Evolutionary conservation across 2,797 vertebrate species (phyloP), one percentile per base, ranked within the genome.

Genomic region (Gymnodraco acuticeps): DNA sequence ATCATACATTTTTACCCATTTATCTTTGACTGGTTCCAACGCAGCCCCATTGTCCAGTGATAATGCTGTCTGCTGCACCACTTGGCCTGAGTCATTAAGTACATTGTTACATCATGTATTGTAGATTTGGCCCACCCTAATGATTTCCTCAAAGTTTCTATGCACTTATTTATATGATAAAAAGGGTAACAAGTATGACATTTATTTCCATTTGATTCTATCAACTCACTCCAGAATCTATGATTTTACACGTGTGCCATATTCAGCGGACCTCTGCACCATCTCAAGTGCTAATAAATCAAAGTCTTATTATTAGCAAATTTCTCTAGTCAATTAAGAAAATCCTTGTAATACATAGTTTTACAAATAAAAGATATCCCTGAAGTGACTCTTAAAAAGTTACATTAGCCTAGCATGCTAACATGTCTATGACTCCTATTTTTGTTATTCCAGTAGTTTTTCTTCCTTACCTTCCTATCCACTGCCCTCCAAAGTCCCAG

Each of bases 401-500:
- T 47, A 47, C 5, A 43, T 43, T 27, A 4, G 14, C 3, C 0
- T 19, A 3, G n/a, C 20, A 23, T 46, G 20, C 33, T 38, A 38
- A 9, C 17, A 48, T 20, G 41, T 20, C 15, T 33, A 5, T 17
- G 46, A 45, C 17, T 20, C 10, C 3, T 47, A 15, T 43, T 4
- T 64, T 20, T 46, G 12, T 42, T 53, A 43, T 51, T 41, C 3
- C 4, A 27, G 13, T 61, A 56, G 38, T 56, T 58, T 67, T 54
- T 58, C 38, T 23, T 31, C 53, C 52, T 85, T 92, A 95, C 94
- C 94, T 94, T 81, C 90, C 91, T 2, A 95, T 93, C 95, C 95
- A 95, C 77, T 96, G 95, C 0, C 93, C 95, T 31, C 94, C 94
- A 52, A 96, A 80, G 78, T 95, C 95, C 94, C 95, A 96, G n/a